These are phyloP conservation scores for Epiblema foenella DNA, from an alignment of 2,888 invertebrate genomes.

Conservation along the genomic window DNA sequence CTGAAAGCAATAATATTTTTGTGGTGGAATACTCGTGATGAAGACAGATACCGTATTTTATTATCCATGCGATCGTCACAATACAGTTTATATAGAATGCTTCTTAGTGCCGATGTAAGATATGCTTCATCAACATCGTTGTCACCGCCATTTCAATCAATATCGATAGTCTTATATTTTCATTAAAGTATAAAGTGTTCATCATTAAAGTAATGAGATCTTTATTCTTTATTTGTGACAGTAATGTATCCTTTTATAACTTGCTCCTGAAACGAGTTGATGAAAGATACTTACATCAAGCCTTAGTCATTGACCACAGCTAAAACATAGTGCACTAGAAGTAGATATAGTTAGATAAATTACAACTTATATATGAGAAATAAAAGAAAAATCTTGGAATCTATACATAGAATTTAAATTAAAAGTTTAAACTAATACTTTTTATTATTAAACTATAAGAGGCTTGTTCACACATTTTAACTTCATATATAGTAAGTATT, in stretches of 20 bases:
- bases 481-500: conserved; percentile 81
- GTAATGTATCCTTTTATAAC: neutral
- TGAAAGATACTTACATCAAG: conserved; percentile 63
- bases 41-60: conserved; percentile 77
- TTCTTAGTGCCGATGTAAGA: conserved; percentile 69
- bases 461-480: conserved; percentile 85
- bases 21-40: conserved; percentile 71
- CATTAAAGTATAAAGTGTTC: conserved; percentile 8
- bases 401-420: conserved; percentile 83
- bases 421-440: conserved; percentile 83
- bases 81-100: conserved; percentile 66
- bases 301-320: conserved; percentile 81
- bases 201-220: neutral
- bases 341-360: conserved; percentile 81
- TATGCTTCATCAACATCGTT: conserved; percentile 61
- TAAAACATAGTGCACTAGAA: conserved; percentile 82
- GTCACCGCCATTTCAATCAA: neutral
- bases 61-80: conserved; percentile 77
- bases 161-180: neutral
- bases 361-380: conserved; percentile 75
- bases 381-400: conserved; percentile 78
- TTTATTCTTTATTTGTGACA: conserved; percentile 1
- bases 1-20: conserved; percentile 83
- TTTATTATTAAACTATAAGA: conserved; percentile 82
- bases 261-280: conserved; percentile 47